Evolutionary conservation across 2,113 vertebrate genomes (phyloP).

Genomic region (Canis aureus): DNA sequence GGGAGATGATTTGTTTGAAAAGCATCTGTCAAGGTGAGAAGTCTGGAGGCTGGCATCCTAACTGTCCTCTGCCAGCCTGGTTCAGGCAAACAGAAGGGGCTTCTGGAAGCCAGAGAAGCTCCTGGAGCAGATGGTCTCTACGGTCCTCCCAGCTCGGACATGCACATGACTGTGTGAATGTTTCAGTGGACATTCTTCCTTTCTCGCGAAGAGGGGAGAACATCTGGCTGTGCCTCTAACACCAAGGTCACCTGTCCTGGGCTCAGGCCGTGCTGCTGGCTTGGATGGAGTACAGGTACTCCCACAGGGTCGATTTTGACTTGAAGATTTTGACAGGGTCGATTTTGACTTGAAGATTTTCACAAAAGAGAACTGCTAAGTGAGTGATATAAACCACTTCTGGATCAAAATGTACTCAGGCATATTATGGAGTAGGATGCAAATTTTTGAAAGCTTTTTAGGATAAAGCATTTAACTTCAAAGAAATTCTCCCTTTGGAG

Average conservation of each 20-base stretch:
- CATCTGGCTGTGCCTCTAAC: not conserved
- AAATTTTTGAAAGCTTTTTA: not conserved
- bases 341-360: not conserved
- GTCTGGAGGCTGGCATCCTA: not conserved
- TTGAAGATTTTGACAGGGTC: not conserved
- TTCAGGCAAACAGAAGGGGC: not conserved
- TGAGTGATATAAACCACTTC: not conserved
- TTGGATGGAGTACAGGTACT: not conserved
- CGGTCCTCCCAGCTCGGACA: not conserved
- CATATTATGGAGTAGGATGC: not conserved
- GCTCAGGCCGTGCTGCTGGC: not conserved
- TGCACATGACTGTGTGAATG: rapidly evolving
- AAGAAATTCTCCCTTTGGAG: not conserved
- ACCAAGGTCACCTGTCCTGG: not conserved
- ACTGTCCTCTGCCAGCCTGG: not conserved
- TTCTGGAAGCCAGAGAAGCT: not conserved
- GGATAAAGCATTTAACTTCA: not conserved
- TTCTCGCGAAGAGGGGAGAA: not conserved
- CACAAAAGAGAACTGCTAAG: not conserved
- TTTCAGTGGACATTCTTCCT: not conserved
- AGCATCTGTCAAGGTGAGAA: not conserved
- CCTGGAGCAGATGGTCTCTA: not conserved
- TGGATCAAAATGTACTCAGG: conserved; percentile 10
- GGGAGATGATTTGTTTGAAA: not conserved
- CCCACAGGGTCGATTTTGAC: not conserved